Percentiles rank a stretch among this genome's conserved stretches.
Conservation (phyloP, 2,797 vertebrate genomes). For the Mycteria americana region DNA sequence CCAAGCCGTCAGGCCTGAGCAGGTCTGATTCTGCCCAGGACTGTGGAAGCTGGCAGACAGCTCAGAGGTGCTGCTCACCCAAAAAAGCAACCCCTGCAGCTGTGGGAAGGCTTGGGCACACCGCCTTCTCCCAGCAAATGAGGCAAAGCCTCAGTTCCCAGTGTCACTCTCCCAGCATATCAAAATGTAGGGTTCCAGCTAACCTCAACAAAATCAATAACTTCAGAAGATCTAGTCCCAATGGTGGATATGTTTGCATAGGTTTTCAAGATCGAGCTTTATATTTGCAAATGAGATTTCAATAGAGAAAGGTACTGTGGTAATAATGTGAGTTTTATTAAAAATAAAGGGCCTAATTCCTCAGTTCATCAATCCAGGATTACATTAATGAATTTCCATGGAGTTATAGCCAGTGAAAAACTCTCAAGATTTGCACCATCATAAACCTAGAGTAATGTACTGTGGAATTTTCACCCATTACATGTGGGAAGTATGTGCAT, state of each 20-base stretch:
- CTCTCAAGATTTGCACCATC: neutral
- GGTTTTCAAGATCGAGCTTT: neutral
- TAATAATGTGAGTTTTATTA: slow-evolving; percentile 1
- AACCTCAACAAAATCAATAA: neutral
- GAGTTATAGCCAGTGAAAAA: neutral
- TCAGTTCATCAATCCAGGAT: neutral
- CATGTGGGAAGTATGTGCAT: rapidly evolving
- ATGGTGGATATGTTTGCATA: neutral
- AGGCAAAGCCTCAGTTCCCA: neutral
- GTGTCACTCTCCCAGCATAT: too few species aligned
- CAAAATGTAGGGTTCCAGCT: neutral
- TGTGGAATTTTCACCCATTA: neutral
- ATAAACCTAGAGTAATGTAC: neutral
- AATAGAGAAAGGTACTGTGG: neutral
- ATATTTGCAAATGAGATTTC: neutral
- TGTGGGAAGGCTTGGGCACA: neutral
- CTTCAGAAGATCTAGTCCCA: rapidly evolving
- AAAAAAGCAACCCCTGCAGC: neutral
- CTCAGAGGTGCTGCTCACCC: neutral
- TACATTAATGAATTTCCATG: neutral
- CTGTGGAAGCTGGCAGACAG: neutral
- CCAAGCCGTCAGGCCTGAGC: neutral
- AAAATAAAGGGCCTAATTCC: neutral
- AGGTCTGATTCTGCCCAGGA: neutral
- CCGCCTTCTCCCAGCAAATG: rapidly evolving